These are phyloP conservation scores for Sturmia bella DNA, from an alignment of 2,888 invertebrate genomes.

Conservation along the genomic window DNA sequence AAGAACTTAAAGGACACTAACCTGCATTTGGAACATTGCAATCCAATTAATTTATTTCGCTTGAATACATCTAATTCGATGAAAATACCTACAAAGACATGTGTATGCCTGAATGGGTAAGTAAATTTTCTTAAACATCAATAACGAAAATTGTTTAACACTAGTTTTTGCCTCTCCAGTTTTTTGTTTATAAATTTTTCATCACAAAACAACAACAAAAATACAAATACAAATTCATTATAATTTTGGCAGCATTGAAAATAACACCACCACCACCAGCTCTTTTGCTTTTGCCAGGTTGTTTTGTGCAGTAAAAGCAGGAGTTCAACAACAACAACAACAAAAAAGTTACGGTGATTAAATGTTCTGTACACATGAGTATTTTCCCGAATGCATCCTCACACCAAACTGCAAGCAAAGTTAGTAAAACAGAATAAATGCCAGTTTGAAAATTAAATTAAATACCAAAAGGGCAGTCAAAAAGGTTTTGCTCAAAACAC, in stretches of 20 bases:
- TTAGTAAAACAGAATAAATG: constrained; percentile 42
- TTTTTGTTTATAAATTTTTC: neutral
- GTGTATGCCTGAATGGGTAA: no score
- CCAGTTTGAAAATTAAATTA: constrained; percentile 65
- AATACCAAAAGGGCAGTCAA: constrained; percentile 59
- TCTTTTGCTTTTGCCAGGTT: neutral
- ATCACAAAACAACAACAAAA: constrained; percentile 5
- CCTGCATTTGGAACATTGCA: constrained; percentile 1
- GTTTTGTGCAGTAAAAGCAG: neutral
- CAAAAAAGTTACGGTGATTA: neutral
- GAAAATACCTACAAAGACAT: constrained; percentile 41
- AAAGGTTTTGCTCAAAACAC: constrained; percentile 20
- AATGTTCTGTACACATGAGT: neutral
- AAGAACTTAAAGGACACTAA: no score
- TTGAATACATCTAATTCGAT: constrained; percentile 43
- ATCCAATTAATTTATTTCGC: constrained; percentile 62
- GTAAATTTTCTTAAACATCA: constrained; percentile 40
- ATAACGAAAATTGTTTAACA: constrained; percentile 20
- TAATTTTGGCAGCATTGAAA: constrained; percentile 30
- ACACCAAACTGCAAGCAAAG: constrained; percentile 15
- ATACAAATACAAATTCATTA: constrained; percentile 8
- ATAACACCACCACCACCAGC: neutral
- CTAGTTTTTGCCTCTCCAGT: neutral
- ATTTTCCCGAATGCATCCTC: constrained; percentile 17
- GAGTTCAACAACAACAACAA: neutral